Conservation (phyloP, 2,888 invertebrate species). For the Melitaea athalia region DNA sequence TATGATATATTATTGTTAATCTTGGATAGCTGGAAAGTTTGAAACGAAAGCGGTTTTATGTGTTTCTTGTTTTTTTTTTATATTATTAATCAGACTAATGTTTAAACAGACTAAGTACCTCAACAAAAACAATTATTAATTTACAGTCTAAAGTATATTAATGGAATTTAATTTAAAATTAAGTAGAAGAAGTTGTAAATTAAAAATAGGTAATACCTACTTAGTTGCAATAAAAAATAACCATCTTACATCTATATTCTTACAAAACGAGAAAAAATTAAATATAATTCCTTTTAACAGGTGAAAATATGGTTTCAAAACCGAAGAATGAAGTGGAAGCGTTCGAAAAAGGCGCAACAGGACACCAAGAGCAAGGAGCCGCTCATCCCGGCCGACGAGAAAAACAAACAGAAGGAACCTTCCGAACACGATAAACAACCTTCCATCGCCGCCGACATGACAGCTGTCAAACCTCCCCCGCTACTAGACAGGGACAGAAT, state of each 20-base stretch:
- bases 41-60: conserved; percentile 24
- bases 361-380: conserved; percentile 86
- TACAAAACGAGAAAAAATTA: neutral
- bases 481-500: conserved; percentile 77
- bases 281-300: conserved; percentile 74
- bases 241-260: neutral
- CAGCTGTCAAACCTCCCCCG: conserved; percentile 74
- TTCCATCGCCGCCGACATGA: conserved; percentile 66
- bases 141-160: too few relatives aligned
- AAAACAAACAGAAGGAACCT: conserved; percentile 60
- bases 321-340: conserved; percentile 99
- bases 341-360: conserved; percentile 97
- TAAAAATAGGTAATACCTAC: neutral
- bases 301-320: conserved; percentile 99
- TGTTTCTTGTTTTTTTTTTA: neutral
- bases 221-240: neutral
- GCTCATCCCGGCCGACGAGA: conserved; percentile 59
- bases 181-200: too few relatives aligned
- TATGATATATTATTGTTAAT: conserved; percentile 38
- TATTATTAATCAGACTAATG: neutral
- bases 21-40: conserved; percentile 26
- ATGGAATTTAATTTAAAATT: too few relatives aligned
- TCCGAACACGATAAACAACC: conserved; percentile 61
- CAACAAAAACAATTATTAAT: too few relatives aligned
- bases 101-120: neutral